These are phyloP conservation scores for Bujurquina vittata DNA, from an alignment of 2,113 vertebrate genomes.

Conservation along the genomic window DNA sequence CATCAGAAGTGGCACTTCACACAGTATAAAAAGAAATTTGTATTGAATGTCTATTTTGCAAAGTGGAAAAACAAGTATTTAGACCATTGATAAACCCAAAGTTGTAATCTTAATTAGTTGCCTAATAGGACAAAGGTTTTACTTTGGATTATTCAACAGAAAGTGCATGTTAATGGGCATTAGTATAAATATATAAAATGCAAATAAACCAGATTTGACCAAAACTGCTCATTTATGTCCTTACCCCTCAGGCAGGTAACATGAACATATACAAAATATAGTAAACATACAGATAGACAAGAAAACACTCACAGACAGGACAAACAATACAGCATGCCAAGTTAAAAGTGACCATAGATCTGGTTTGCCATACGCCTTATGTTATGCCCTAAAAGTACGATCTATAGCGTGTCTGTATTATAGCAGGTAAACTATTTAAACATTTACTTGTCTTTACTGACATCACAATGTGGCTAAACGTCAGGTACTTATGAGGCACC, in stretches of 20 bases:
- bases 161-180: neutral
- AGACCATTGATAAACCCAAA: neutral
- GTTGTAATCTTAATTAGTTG: neutral
- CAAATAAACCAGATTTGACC: neutral
- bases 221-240: neutral
- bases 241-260: neutral
- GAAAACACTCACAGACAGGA: neutral
- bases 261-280: neutral
- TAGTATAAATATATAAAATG: neutral
- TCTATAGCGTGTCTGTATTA: neutral
- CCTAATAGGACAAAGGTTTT: neutral
- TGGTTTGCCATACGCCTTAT: neutral
- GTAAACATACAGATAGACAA: neutral
- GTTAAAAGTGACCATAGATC: neutral
- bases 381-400: neutral
- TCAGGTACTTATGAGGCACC: neutral
- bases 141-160: neutral
- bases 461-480: neutral
- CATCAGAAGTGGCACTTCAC: neutral
- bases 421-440: neutral
- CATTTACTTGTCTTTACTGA: neutral
- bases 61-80: neutral
- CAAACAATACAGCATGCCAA: neutral
- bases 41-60: neutral
- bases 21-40: neutral